Percentiles rank a stretch among this genome's conserved stretches.
phyloP scores from a whole-genome alignment of 2,797 vertebrate species.

The Phataginus tricuspis region DNA sequence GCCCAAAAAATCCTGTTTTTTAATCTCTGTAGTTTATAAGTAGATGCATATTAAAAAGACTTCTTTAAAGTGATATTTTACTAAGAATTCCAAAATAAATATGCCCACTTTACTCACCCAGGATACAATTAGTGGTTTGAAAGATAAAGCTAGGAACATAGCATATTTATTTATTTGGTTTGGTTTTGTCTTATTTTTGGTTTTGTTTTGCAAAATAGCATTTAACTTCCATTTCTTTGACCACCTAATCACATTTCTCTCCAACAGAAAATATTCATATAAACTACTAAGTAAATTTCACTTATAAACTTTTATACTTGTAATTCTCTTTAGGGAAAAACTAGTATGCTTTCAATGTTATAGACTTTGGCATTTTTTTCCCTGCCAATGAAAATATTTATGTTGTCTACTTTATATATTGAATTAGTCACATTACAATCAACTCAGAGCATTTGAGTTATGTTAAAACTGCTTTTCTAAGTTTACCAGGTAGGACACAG shows the following conservation, averaged over 20 bases:
- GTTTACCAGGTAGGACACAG: not conserved
- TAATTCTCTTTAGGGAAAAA: not conserved
- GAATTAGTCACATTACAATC: not conserved
- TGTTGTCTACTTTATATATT: not conserved
- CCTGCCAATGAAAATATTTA: not conserved
- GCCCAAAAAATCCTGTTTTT: not conserved
- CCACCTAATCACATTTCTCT: not conserved
- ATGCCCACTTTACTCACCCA: not conserved
- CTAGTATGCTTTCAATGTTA: not conserved
- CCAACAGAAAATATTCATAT: not conserved
- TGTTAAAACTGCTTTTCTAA: not conserved
- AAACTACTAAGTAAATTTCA: constrained; percentile 32
- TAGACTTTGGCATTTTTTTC: not conserved
- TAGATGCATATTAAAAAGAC: not conserved
- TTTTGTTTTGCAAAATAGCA: not conserved
- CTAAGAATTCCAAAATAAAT: constrained; percentile 16
- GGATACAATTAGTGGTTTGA: not conserved
- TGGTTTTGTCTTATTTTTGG: not conserved
- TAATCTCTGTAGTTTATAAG: not conserved
- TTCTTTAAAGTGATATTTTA: not conserved
- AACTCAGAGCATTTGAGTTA: not conserved
- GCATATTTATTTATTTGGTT: not conserved
- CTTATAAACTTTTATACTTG: not conserved
- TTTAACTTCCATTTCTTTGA: not conserved
- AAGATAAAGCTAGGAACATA: not conserved